These are phyloP conservation scores for Araneus ventricosus DNA, from an alignment of 1,140 invertebrate species.

Conservation along the genomic window DNA sequence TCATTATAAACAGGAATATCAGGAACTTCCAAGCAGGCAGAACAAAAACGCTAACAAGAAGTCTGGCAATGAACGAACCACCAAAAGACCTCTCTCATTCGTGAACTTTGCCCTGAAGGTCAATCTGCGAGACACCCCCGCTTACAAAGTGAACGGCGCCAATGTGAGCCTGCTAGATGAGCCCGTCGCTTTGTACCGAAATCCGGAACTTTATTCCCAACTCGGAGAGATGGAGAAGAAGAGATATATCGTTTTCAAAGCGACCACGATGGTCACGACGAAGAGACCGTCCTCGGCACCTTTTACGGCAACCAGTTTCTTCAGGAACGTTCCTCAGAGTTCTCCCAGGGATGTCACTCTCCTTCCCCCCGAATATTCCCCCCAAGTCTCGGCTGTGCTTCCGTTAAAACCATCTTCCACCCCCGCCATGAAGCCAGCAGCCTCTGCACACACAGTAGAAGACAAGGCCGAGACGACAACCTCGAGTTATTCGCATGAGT, in stretches of 20 bases:
- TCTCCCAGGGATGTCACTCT: background rate
- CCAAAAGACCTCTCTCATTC: background rate
- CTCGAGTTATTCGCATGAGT: background rate
- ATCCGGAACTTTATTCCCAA: background rate
- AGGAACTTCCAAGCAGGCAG: background rate
- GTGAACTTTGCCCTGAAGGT: background rate
- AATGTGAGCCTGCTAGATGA: background rate
- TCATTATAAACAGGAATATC: background rate
- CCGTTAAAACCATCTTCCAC: background rate
- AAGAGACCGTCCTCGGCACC: slow-evolving; percentile 24
- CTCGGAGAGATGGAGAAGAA: background rate
- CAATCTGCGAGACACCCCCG: background rate
- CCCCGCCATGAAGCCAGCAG: background rate
- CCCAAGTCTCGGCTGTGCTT: background rate
- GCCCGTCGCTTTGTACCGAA: background rate
- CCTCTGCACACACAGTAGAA: background rate
- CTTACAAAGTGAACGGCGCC: background rate
- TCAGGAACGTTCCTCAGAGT: background rate
- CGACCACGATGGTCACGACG: slow-evolving; percentile 7
- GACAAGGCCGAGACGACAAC: background rate
- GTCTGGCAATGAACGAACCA: background rate
- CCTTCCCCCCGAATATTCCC: background rate
- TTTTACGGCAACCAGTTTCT: background rate
- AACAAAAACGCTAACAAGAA: background rate
- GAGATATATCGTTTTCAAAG: background rate